Evolutionary conservation across 2,888 invertebrate genomes (phyloP), one percentile per base, ranked within the genome.

Genomic region (Ichneumoninae sp.): DNA sequence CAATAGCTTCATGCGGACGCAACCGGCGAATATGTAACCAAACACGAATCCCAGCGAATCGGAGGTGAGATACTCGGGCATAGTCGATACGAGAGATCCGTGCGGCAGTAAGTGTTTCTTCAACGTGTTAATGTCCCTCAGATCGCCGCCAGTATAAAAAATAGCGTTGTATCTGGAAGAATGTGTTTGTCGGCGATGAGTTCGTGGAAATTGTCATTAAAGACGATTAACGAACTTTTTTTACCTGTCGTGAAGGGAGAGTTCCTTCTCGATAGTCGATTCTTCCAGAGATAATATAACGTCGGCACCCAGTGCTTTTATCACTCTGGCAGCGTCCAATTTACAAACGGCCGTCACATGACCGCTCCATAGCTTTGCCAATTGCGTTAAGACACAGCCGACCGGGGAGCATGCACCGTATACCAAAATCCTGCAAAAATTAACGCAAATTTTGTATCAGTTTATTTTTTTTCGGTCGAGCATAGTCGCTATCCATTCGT

Each of bases 371-470:
- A 94, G 90, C 87, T 94, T 94, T 36, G 95, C 92, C 68, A 96
- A 90, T 92, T 96, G 96, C 65, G 95, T 94, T 65, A 96, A 92
- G 69, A 96, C 94, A 90, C 95, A 95, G 54, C 95, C 96, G 6
- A 95, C 94, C 10, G 95, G 95, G 30, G 95, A 95, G 87, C 95
- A 95, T 69, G 95, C 96, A 68, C 95, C 95, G 88, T 95, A 95
- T 68, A 96, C 92, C 76, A 96, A 93, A 81, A 95, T 92, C 88
- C 96, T 95, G 88, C 22, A 4, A 6, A 33, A 63, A 63, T 63
- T 22, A 63, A 63, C 5, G 33, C 0, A 13, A 33, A 63, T 63
- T 63, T 63, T 1, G 16, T 6, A 63, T n/a, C 1, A 33, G n/a
- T 33, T 63, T 33, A 50, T 30, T 6, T n/a, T 63, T 52, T 16